Conservation (phyloP, 2,113 vertebrate species). For the Sinocyclocheilus maitianheensis region DNA sequence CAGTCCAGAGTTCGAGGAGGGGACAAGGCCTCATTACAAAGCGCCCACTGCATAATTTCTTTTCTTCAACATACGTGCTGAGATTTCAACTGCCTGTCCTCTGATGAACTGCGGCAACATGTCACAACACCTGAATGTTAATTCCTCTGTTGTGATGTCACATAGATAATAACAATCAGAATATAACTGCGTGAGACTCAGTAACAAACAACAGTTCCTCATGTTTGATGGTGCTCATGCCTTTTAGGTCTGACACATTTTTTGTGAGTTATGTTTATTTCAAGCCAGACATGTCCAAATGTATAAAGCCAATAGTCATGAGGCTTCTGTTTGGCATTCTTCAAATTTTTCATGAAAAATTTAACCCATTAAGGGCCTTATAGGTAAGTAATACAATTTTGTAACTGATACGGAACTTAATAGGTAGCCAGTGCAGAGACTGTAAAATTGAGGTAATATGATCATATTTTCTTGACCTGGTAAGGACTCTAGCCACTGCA, state of each 20-base stretch:
- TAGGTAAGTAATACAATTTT: too few relatives aligned
- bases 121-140: constrained; percentile 26
- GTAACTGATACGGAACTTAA: too few relatives aligned
- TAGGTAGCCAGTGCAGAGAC: too few relatives aligned
- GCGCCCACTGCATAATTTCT: constrained; percentile 40
- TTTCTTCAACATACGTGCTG: background rate
- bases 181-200: background rate
- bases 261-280: background rate
- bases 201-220: background rate
- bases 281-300: background rate
- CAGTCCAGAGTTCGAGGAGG: constrained; percentile 33
- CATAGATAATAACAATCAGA: background rate
- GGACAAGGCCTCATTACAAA: constrained; percentile 44
- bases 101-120: constrained; percentile 34
- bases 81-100: constrained; percentile 19
- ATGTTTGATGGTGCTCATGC: background rate
- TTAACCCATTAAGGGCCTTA: too few relatives aligned
- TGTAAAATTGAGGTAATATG: too few relatives aligned
- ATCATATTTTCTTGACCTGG: too few relatives aligned
- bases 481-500: too few relatives aligned
- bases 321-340: background rate
- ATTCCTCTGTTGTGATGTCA: constrained; percentile 9
- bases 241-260: constrained; percentile 6
- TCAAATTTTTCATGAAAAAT: too few relatives aligned
- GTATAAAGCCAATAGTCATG: background rate